phyloP scores from a whole-genome alignment of 2,888 invertebrate species.

The Adela reaumurella region DNA sequence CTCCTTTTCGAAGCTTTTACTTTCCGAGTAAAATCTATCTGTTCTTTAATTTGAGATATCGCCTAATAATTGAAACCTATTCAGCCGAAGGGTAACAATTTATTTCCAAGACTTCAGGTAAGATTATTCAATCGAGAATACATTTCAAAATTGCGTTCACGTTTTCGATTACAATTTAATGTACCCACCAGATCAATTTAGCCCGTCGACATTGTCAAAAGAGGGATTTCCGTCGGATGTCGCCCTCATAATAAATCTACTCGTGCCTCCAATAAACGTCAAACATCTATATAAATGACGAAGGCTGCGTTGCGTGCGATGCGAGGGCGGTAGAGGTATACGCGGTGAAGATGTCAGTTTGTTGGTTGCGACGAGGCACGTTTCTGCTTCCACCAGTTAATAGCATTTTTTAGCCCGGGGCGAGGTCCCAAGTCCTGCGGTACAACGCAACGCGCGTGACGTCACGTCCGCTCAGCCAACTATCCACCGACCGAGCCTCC shows the following conservation, averaged over 20 bases:
- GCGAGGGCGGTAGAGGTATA: not conserved
- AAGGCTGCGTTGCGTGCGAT: not conserved
- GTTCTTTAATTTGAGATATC: no score
- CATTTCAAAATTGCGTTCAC: no score
- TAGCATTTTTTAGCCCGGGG: not conserved
- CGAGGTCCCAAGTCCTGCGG: not conserved
- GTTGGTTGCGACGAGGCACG: not conserved
- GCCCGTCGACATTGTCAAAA: no score
- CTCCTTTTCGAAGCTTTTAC: no score
- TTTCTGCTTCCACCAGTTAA: not conserved
- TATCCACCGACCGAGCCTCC: no score
- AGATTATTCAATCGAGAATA: no score
- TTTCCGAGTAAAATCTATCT: no score
- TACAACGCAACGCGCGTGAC: not conserved
- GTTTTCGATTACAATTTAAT: no score
- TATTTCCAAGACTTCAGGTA: no score
- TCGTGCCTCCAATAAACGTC: not conserved
- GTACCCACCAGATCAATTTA: no score
- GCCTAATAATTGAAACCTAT: no score
- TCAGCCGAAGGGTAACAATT: no score
- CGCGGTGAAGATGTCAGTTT: not conserved
- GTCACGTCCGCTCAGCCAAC: not conserved
- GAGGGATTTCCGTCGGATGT: not conserved
- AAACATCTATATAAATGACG: not conserved
- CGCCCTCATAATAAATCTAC: not conserved